Conservation (phyloP, 2,797 vertebrate genomes). For the Hydrophis major region DNA sequence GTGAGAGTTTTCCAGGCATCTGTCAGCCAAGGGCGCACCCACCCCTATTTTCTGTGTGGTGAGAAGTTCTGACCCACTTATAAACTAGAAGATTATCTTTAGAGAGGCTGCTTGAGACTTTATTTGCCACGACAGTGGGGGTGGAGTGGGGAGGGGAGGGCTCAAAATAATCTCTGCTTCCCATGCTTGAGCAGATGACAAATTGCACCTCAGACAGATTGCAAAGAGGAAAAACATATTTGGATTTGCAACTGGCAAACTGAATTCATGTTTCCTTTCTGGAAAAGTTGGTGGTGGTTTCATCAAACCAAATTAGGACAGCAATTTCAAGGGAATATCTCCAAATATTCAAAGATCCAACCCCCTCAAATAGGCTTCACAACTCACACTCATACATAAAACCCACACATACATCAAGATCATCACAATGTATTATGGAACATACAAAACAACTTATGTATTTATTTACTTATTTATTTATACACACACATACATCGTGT, state of each 20-base stretch:
- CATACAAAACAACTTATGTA: not conserved
- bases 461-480: too few species aligned
- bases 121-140: too few species aligned
- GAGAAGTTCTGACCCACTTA: too few species aligned
- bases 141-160: not conserved
- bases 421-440: not conserved
- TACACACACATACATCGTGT: not conserved
- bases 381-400: not conserved
- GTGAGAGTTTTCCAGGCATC: not conserved
- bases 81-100: too few species aligned
- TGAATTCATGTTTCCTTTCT: not conserved
- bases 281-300: not conserved
- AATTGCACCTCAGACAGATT: conserved; percentile 8
- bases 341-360: not conserved
- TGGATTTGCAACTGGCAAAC: not conserved
- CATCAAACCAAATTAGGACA: conserved; percentile 1
- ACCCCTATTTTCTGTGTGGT: too few species aligned
- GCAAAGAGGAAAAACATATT: conserved; percentile 9
- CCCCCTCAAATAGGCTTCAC: not conserved
- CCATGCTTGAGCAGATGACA: conserved; percentile 10
- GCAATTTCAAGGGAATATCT: not conserved
- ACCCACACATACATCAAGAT: not conserved
- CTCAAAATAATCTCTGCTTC: not conserved
- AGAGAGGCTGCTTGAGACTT: too few species aligned
- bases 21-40: not conserved